Conservation (phyloP, 35 echinoderm and acorn worm genomes). For the Lytechinus pictus region DNA sequence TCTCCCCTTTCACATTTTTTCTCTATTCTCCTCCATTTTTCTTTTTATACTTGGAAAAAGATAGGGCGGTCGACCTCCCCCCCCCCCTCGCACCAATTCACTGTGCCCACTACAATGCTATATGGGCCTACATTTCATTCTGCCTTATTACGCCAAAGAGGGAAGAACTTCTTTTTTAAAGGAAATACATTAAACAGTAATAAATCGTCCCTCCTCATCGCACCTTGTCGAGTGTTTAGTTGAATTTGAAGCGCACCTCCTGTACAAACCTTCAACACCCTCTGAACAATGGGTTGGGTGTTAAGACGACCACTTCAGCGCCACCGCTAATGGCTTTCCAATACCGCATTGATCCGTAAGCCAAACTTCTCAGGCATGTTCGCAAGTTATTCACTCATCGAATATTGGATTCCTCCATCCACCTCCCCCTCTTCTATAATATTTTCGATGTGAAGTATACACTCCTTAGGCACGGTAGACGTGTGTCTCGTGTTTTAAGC, state of each 20-base stretch:
- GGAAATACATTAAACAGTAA: background rate
- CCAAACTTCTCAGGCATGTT: conserved; percentile 10
- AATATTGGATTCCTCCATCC: background rate
- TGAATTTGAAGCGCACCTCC: background rate
- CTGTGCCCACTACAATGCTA: too few species aligned
- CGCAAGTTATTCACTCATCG: background rate
- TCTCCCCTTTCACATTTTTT: too few species aligned
- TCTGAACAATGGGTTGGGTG: background rate
- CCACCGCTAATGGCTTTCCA: conserved; percentile 19
- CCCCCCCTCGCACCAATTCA: too few species aligned
- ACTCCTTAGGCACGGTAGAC: too few species aligned
- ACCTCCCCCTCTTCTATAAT: background rate
- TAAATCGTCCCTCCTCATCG: background rate
- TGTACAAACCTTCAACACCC: background rate
- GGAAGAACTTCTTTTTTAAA: background rate
- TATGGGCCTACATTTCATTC: too few species aligned
- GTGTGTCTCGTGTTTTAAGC: too few species aligned
- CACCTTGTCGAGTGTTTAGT: background rate
- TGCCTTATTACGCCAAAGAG: too few species aligned
- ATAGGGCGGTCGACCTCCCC: too few species aligned
- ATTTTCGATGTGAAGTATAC: too few species aligned
- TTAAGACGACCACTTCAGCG: conserved; percentile 31
- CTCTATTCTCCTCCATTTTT: too few species aligned
- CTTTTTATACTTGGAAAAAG: too few species aligned
- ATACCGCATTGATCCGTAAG: conserved; percentile 1